Evolutionary conservation across 2,888 invertebrate genomes (phyloP).

Genomic region (Agriotes lineatus): DNA sequence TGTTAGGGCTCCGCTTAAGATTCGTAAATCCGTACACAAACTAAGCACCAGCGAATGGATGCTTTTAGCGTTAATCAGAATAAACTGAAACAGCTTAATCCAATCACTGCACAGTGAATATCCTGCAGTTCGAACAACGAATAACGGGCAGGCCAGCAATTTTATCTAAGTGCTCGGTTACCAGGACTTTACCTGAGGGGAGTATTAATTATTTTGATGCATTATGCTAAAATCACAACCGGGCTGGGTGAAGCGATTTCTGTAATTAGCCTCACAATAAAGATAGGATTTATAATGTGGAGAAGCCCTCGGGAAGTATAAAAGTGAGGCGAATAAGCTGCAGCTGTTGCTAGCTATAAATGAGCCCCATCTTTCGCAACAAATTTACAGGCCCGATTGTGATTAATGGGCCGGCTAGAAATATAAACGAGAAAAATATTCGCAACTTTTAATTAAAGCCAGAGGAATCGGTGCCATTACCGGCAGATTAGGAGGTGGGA

Average conservation of each 20-base stretch:
- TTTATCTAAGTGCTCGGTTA: slow-evolving; percentile 16
- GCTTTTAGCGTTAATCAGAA: slow-evolving; percentile 32
- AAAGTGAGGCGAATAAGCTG: slow-evolving; percentile 1
- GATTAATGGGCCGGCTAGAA: slow-evolving; percentile 15
- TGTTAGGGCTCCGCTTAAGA: slow-evolving; percentile 1
- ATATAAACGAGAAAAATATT: slow-evolving; percentile 19
- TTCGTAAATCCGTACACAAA: slow-evolving; percentile 14
- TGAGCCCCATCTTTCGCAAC: slow-evolving; percentile 24
- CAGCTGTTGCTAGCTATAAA: slow-evolving; percentile 19
- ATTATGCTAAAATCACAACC: neutral
- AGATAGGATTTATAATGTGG: slow-evolving; percentile 9
- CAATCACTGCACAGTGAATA: slow-evolving; percentile 23
- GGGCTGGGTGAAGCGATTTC: neutral
- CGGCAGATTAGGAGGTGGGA: too few species aligned
- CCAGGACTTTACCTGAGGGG: neutral
- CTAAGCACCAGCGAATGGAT: slow-evolving; percentile 16
- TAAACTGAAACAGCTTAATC: slow-evolving; percentile 28
- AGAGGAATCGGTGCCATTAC: neutral
- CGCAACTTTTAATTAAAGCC: slow-evolving; percentile 5
- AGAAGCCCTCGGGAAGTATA: neutral
- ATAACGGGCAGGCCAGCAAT: neutral
- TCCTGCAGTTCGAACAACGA: slow-evolving; percentile 12
- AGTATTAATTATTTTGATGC: slow-evolving; percentile 11
- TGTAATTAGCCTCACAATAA: slow-evolving; percentile 4
- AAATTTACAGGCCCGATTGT: slow-evolving; percentile 21